Evolutionary conservation across 2,797 vertebrate genomes (phyloP).

Genomic region (Streptopelia turtur): DNA sequence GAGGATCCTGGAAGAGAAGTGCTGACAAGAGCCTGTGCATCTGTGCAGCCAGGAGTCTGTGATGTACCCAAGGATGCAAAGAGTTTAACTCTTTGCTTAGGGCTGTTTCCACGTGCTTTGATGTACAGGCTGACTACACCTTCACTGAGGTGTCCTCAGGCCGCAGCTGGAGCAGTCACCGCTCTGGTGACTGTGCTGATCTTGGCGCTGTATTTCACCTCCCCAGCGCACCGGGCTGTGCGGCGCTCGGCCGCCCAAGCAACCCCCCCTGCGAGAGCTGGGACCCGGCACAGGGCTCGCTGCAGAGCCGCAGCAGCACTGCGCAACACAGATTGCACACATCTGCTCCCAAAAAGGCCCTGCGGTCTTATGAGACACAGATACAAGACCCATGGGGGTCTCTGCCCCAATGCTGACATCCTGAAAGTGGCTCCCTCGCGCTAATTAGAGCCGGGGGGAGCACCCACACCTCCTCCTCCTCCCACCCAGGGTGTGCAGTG

Average conservation of each 20-base stretch:
- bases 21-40: neutral
- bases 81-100: neutral
- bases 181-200: neutral
- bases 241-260: accelerated
- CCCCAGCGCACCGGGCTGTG: accelerated
- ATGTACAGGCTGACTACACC: neutral
- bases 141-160: neutral
- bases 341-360: neutral
- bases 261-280: neutral
- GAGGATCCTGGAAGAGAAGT: neutral
- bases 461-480: neutral
- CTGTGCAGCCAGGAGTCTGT: neutral
- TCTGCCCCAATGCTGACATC: neutral
- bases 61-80: neutral
- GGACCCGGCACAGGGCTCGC: accelerated
- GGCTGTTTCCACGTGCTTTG: neutral
- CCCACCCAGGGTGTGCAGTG: neutral
- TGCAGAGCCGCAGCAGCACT: accelerated
- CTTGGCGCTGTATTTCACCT: neutral
- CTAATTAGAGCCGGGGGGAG: neutral
- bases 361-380: neutral
- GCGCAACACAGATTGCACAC: neutral
- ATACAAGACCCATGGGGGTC: accelerated
- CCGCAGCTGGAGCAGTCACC: neutral
- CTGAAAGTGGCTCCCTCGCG: neutral